phyloP scores from a whole-genome alignment of 64 coral and sea anemone species.

The Pocillopora verrucosa region DNA sequence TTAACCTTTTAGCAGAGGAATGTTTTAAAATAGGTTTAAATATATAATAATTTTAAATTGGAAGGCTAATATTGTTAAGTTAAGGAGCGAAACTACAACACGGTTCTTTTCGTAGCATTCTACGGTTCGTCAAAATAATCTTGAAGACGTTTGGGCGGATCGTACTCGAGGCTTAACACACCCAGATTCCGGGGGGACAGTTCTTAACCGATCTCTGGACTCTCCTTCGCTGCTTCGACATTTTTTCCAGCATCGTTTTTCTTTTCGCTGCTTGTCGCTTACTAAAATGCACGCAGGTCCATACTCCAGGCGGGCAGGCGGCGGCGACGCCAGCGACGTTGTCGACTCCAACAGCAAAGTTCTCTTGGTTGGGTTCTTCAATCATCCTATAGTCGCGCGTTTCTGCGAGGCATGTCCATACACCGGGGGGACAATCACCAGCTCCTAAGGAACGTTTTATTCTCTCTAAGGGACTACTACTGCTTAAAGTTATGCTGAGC shows the following conservation, averaged over 20 bases:
- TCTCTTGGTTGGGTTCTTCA: neutral
- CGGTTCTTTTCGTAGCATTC: neutral
- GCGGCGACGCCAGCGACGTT: neutral
- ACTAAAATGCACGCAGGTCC: neutral
- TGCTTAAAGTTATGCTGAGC: slow-evolving; percentile 4
- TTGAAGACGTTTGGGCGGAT: neutral
- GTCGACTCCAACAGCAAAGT: neutral
- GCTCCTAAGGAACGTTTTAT: slow-evolving; percentile 4
- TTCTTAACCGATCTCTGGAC: neutral
- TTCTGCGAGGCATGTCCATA: neutral
- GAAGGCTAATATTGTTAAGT: slow-evolving; percentile 22
- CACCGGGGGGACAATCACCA: neutral
- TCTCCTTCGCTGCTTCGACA: neutral
- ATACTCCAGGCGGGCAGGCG: neutral
- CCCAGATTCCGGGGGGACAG: slow-evolving; percentile 3
- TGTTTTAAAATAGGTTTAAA: slow-evolving; percentile 30
- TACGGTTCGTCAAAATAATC: slow-evolving; percentile 34
- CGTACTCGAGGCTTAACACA: neutral
- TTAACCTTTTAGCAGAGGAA: neutral
- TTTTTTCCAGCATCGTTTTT: neutral
- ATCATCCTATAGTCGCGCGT: neutral
- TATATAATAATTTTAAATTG: slow-evolving; percentile 5
- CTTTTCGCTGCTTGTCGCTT: neutral
- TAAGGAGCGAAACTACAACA: neutral
- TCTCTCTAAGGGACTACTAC: slow-evolving; percentile 11